Evolutionary conservation across 2,113 vertebrate genomes (phyloP).

Genomic region (Alces alces): DNA sequence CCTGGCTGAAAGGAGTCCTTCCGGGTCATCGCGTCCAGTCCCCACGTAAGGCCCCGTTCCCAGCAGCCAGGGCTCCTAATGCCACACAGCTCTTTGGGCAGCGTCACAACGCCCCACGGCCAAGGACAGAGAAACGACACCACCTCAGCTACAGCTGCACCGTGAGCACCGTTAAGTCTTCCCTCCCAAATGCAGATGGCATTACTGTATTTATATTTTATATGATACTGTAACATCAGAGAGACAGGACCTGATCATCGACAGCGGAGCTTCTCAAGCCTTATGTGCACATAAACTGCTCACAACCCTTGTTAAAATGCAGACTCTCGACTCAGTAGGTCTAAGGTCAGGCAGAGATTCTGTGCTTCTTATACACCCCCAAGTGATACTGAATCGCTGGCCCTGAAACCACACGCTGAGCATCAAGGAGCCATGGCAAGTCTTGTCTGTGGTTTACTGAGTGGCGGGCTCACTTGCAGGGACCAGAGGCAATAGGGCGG

Average conservation of each 20-base stretch:
- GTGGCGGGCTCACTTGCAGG: neutral
- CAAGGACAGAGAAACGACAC: accelerated
- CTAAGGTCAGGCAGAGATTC: neutral
- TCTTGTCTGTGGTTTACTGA: neutral
- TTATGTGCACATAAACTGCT: neutral
- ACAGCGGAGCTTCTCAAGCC: neutral
- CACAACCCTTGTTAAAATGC: neutral
- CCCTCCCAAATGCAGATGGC: neutral
- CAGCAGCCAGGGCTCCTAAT: neutral
- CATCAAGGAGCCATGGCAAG: neutral
- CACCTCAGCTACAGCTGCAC: neutral
- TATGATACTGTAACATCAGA: neutral
- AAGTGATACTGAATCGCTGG: neutral
- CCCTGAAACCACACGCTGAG: neutral
- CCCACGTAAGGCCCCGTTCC: neutral
- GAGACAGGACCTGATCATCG: neutral
- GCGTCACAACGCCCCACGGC: neutral
- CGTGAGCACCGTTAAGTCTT: neutral
- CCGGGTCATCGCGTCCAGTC: neutral
- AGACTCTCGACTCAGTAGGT: neutral
- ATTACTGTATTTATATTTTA: too few relatives aligned
- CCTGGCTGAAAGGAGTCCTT: neutral
- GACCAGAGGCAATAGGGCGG: neutral
- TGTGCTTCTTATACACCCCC: neutral
- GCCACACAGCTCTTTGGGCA: neutral